Percentiles rank a stretch among this genome's conserved stretches.
These are phyloP conservation scores for Crenuchus spilurus DNA, from an alignment of 2,797 vertebrate species.

Conservation along the genomic window DNA sequence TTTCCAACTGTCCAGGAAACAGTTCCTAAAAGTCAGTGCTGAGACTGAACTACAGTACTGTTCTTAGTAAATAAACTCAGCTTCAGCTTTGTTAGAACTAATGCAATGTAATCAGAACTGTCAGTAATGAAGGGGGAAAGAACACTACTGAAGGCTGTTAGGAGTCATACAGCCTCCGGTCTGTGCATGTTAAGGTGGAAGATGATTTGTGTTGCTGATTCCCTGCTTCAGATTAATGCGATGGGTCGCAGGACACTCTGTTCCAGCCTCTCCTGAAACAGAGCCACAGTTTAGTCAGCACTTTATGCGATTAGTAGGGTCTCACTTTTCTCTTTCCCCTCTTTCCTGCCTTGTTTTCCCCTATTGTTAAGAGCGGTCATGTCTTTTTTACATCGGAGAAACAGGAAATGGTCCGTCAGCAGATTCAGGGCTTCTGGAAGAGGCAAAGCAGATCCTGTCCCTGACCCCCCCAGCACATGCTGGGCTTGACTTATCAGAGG, in stretches of 20 bases:
- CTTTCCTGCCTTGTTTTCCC: conserved; percentile 59
- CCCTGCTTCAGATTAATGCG: conserved; percentile 45
- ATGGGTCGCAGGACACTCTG: conserved; percentile 31
- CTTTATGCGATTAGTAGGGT: conserved; percentile 51
- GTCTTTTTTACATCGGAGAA: conserved; percentile 48
- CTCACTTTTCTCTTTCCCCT: conserved; percentile 11
- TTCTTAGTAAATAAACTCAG: too few species aligned
- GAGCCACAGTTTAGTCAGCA: conserved; percentile 65
- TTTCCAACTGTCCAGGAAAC: too few species aligned
- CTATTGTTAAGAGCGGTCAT: conserved; percentile 59
- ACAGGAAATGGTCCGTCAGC: conserved; percentile 76
- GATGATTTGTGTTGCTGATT: conserved; percentile 61
- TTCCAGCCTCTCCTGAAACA: conserved; percentile 40
- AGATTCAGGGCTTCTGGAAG: conserved; percentile 64
- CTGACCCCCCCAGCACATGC: conserved; percentile 43
- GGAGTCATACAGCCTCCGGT: background rate
- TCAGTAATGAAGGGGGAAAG: background rate
- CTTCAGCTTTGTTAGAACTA: background rate
- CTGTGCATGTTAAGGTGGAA: background rate
- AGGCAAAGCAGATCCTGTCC: conserved; percentile 43
- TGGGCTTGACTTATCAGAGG: conserved; percentile 2
- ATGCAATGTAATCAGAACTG: background rate
- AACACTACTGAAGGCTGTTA: background rate
- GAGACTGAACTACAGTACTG: too few species aligned
- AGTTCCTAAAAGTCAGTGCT: too few species aligned